A percentile compares a stretch with the other conserved stretches of the same genome.
These are phyloP conservation scores for Pseudococcus longispinus DNA, from an alignment of 2,888 invertebrate genomes.

Conservation along the genomic window DNA sequence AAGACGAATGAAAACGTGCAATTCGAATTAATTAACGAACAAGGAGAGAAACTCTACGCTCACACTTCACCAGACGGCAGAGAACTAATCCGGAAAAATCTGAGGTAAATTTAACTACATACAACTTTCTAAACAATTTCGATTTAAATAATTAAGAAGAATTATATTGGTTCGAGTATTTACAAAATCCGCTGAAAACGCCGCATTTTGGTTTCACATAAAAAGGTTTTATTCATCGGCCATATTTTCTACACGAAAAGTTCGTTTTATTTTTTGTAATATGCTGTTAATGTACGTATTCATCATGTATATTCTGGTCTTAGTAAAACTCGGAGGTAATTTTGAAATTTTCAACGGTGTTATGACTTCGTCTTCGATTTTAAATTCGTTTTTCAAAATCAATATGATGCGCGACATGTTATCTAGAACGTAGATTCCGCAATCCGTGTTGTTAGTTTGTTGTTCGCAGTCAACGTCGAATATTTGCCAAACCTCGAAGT, in stretches of 20 bases:
- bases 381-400: constrained; percentile 47
- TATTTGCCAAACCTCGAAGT: constrained; percentile 51
- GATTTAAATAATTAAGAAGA: neutral
- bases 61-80: constrained; percentile 95
- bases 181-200: neutral
- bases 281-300: constrained; percentile 47
- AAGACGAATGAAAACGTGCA: constrained; percentile 79
- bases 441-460: constrained; percentile 51
- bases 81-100: constrained; percentile 87
- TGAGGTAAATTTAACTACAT: constrained; percentile 67
- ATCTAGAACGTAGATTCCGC: constrained; percentile 49
- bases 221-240: neutral
- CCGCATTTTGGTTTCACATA: neutral
- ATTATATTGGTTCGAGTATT: neutral
- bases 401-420: constrained; percentile 50
- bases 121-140: neutral
- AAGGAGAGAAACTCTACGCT: constrained; percentile 89
- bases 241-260: constrained; percentile 39
- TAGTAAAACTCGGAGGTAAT: constrained; percentile 51
- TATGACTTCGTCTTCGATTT: constrained; percentile 46
- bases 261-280: constrained; percentile 45
- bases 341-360: constrained; percentile 37
- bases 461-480: constrained; percentile 53
- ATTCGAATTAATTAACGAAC: constrained; percentile 84
- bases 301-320: constrained; percentile 54